Base-by-base conservation (phyloP, 2,797 vertebrate genomes). In the Fundulus diaphanus region DNA sequence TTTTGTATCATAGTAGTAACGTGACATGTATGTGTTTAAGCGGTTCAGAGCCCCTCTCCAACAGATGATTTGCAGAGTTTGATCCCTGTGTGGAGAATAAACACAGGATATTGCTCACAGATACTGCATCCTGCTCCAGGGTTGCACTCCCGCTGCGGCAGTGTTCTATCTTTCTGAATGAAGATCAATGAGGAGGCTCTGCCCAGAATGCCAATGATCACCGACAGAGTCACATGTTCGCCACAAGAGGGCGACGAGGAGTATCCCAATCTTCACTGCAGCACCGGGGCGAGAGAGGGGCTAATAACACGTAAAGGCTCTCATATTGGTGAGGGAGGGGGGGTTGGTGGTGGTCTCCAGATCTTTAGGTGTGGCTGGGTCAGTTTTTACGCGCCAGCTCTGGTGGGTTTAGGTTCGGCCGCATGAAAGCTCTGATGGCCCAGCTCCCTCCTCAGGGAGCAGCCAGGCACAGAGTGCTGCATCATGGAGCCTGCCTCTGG, bases 171-270 rank as follows among this genome's bases (percentile, higher is more conserved):
- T 89, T 73, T 91, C 82, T 89, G 87, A 91, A 93, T 90, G 86
- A 90, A 90, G 92, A 94, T 94, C 92, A 92, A 92, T 93, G 88
- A 74, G 73, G 87, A 91, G 74, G 82, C 74, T 66, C 76, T 81
- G 86, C 84, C 67, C 74, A 76, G 92, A 93, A 93, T 92, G 88
- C 88, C 92, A 93, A 94, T 88, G 89, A 92, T 79, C 76, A 85
- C 77, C 52, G 6, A 57, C 31, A 20, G 54, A 74, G 68, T 29
- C 71, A 57, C 40, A 68, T 56, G 68, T 66, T 54, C 84, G 42
- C 90, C 92, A 88, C 90, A 83, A 93, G 92, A 87, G 90, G 90
- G 91, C 59, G 84, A 61, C 75, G 15, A 83, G 56, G 71, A 9
- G n/a, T 29, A 63, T 18, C 56, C 48, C 82, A 61, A 48, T 42